These are phyloP conservation scores for Drepana falcataria DNA, from an alignment of 2,888 invertebrate genomes.

Conservation along the genomic window DNA sequence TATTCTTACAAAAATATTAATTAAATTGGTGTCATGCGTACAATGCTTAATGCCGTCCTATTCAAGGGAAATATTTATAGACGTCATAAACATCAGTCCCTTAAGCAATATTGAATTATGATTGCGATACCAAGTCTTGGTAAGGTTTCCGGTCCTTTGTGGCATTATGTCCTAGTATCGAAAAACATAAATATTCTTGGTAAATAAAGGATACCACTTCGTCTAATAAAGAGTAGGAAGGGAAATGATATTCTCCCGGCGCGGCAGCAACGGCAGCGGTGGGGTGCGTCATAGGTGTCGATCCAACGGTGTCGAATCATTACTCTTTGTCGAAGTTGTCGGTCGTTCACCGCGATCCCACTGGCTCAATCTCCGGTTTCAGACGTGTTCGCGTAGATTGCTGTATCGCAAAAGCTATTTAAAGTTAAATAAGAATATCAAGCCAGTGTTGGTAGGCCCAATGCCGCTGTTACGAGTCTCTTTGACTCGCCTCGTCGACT, in stretches of 20 bases:
- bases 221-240: neutral
- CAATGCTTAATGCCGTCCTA: too few species aligned
- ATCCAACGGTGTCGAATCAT: constrained; percentile 36
- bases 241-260: constrained; percentile 3
- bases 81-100: too few species aligned
- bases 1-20: too few species aligned
- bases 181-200: neutral
- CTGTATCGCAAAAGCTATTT: constrained; percentile 46
- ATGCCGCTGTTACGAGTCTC: constrained; percentile 1
- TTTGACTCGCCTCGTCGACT: too few species aligned
- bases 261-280: neutral
- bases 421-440: constrained; percentile 50
- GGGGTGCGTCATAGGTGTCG: constrained; percentile 19
- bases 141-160: too few species aligned
- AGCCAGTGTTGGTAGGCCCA: constrained; percentile 13
- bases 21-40: too few species aligned
- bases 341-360: constrained; percentile 33
- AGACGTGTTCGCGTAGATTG: constrained; percentile 29
- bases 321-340: constrained; percentile 56
- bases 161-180: neutral
- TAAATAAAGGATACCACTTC: neutral
- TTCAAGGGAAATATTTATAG: too few species aligned
- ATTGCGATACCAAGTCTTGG: too few species aligned
- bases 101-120: too few species aligned
- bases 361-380: constrained; percentile 46